Evolutionary conservation across 2,888 invertebrate genomes (phyloP), one percentile per base, ranked within the genome.

Genomic region (Cataglyphis altisquamis): DNA sequence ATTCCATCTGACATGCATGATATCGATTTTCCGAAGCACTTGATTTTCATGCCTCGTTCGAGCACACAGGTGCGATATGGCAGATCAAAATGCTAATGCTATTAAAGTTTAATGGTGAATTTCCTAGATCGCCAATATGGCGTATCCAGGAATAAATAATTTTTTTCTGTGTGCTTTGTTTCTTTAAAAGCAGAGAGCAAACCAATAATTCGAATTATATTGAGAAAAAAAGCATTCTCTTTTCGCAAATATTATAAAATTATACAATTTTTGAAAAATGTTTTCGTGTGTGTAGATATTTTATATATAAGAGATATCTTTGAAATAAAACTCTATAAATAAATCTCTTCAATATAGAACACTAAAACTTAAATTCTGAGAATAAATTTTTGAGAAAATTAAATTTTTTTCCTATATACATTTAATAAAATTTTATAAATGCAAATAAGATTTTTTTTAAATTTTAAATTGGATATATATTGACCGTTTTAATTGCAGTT

Each of bases 1-100:
- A 18, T 48, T 55, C 25, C 52, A 67, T 29, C n/a, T 70, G 25
- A 77, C 25, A 9, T 12, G 70, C 52, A 1, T 67, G 21, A 29
- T 68, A 77, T 77, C 52, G 70, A 68, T 77, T 77, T 68, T 15
- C 25, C 21, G 8, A 62, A 4, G 10, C 9, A 32, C 21, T 48
- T 68, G 52, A 52, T 77, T 77, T 67, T 67, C 45, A n/a, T 25
- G 9, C 29, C 39, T 39, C 25, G 15, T 29, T 55, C 36, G 2
- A 48, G 36, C 36, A 3, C 25, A 41, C 45, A 67, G 8, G n/a
- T 52, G 52, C 12, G 15, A 36, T 1, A 12, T 25, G 4, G 12
- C 18, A 5, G n/a, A 15, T 32, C 25, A 15, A n/a, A n/a, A 21
- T 29, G 36, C 32, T 75, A 75, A 75, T 66, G 52, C 36, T 48